Conservation (phyloP, 2,113 vertebrate genomes). For the Oenanthe melanoleuca region DNA sequence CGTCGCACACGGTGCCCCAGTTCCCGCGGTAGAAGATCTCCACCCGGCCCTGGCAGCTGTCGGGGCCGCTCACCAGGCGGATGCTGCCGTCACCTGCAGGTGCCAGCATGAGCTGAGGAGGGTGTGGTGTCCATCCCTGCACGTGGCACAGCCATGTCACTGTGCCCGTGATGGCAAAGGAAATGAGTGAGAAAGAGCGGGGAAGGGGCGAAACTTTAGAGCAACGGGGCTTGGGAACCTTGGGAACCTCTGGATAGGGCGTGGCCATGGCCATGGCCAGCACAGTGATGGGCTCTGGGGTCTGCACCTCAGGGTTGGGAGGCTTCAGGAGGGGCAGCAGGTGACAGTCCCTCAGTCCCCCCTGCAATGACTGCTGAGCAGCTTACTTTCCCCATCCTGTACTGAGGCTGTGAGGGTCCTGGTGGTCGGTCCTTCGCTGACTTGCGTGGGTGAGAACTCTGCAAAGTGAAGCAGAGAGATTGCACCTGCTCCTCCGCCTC, state of each 20-base stretch:
- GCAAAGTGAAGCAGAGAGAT: neutral
- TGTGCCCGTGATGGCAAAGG: accelerated
- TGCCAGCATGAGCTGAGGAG: neutral
- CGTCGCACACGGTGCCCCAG: slow-evolving; percentile 96
- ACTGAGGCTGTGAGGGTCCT: slow-evolving; percentile 15
- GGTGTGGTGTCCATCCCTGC: neutral
- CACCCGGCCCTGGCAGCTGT: slow-evolving; percentile 88
- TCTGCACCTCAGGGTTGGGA: neutral
- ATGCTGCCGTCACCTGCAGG: slow-evolving; percentile 85
- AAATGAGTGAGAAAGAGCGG: accelerated
- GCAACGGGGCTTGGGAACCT: accelerated
- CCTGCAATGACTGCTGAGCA: accelerated
- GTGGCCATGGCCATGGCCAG: neutral
- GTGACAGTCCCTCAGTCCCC: neutral
- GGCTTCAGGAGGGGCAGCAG: neutral
- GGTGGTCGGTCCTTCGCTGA: slow-evolving; percentile 62
- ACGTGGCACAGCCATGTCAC: accelerated
- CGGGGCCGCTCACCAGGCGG: slow-evolving; percentile 80
- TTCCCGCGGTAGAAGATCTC: slow-evolving; percentile 87
- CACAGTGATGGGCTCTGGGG: accelerated
- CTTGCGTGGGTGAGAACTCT: slow-evolving; percentile 74
- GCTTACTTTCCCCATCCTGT: slow-evolving; percentile 77
- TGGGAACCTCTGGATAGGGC: neutral
- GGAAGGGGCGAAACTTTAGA: neutral
- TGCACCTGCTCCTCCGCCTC: neutral